These are phyloP conservation scores for Sympetrum striolatum DNA, from an alignment of 2,888 invertebrate species.

Conservation along the genomic window DNA sequence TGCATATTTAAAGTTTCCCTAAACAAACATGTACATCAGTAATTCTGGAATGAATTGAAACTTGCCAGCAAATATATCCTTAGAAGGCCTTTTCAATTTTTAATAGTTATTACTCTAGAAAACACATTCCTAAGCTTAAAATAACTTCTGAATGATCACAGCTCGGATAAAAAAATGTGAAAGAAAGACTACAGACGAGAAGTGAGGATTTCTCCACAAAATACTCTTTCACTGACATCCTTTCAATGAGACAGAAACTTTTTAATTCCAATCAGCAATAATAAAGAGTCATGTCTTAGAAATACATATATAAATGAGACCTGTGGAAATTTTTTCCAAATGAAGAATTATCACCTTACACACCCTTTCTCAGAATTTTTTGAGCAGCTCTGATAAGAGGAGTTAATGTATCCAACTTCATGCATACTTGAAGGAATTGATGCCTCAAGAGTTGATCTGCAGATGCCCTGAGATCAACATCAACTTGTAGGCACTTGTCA, in stretches of 20 bases:
- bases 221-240: neutral
- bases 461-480: slow-evolving; percentile 78
- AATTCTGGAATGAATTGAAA: too few species aligned
- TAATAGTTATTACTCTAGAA: too few species aligned
- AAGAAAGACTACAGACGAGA: neutral
- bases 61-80: too few species aligned
- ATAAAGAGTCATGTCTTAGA: neutral
- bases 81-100: too few species aligned
- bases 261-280: neutral
- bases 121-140: neutral
- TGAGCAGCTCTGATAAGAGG: slow-evolving; percentile 93
- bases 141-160: neutral
- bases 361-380: slow-evolving; percentile 73
- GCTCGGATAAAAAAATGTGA: neutral
- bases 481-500: slow-evolving; percentile 86
- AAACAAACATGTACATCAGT: too few species aligned
- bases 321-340: neutral
- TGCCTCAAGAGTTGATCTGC: slow-evolving; percentile 81
- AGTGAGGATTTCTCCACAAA: neutral
- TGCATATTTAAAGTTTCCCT: too few species aligned
- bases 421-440: slow-evolving; percentile 79
- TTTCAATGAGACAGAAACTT: neutral
- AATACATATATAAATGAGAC: neutral
- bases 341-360: slow-evolving; percentile 27
- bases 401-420: slow-evolving; percentile 80